phyloP scores from a whole-genome alignment of 2,888 invertebrate genomes.

The Caradrina kadenii region DNA sequence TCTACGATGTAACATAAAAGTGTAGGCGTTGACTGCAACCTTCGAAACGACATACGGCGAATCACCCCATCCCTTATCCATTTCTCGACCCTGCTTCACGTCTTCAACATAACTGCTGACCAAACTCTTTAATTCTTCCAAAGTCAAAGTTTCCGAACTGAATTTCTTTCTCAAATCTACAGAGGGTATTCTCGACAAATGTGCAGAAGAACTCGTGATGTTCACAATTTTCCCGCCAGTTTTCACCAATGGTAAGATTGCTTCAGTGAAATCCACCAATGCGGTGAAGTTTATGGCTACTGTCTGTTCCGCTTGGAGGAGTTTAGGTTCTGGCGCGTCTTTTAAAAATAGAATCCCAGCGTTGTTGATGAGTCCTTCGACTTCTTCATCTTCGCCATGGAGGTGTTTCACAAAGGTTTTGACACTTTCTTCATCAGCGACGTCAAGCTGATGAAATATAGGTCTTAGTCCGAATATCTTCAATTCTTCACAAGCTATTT shows the following conservation, averaged over 20 bases:
- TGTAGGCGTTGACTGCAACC: constrained; percentile 93
- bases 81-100: constrained; percentile 76
- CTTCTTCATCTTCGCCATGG: constrained; percentile 89
- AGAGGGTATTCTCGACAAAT: constrained; percentile 91
- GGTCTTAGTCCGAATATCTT: constrained; percentile 86
- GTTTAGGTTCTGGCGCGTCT: constrained; percentile 78
- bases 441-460: constrained; percentile 93
- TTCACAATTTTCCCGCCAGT: constrained; percentile 93
- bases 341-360: constrained; percentile 90
- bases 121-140: constrained; percentile 89
- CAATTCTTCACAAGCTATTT: constrained; percentile 90
- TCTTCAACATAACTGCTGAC: constrained; percentile 92
- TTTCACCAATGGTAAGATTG: constrained; percentile 92
- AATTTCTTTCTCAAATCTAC: constrained; percentile 86
- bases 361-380: constrained; percentile 94
- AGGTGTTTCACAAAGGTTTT: constrained; percentile 89
- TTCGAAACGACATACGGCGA: constrained; percentile 94
- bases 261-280: constrained; percentile 86
- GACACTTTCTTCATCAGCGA: constrained; percentile 91
- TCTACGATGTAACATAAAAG: constrained; percentile 91
- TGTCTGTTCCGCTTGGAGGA: constrained; percentile 79
- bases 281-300: constrained; percentile 81
- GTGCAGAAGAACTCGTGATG: constrained; percentile 93
- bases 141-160: constrained; percentile 85
- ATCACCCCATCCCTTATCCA: constrained; percentile 89